Conservation (phyloP, 2,888 invertebrate genomes). For the Noctua fimbriata region DNA sequence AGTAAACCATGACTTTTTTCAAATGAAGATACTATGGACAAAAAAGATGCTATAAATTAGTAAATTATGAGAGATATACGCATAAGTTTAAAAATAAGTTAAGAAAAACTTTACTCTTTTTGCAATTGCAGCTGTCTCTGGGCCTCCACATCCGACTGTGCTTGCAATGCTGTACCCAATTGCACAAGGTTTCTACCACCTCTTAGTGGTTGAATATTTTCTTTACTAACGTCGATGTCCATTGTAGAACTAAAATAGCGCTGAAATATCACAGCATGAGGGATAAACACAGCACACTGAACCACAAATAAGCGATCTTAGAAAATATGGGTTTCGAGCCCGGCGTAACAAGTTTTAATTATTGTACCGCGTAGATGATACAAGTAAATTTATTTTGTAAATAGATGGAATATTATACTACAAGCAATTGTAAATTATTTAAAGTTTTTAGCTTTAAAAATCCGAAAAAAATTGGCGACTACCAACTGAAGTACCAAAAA, state of each 20-base stretch:
- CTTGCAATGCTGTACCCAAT: slow-evolving; percentile 94
- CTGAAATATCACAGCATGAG: slow-evolving; percentile 85
- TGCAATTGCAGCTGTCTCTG: slow-evolving; percentile 92
- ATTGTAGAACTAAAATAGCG: slow-evolving; percentile 87
- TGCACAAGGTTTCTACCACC: slow-evolving; percentile 95
- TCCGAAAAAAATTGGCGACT: slow-evolving; percentile 84
- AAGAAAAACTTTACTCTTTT: slow-evolving; percentile 91
- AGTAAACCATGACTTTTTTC: slow-evolving; percentile 1
- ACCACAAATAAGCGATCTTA: slow-evolving; percentile 81
- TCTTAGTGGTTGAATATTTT: slow-evolving; percentile 98
- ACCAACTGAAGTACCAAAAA: slow-evolving; percentile 87
- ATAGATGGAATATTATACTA: slow-evolving; percentile 61
- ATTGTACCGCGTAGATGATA: slow-evolving; percentile 62
- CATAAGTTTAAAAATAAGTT: slow-evolving; percentile 37
- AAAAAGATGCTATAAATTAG: slow-evolving; percentile 17
- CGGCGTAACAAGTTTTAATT: slow-evolving; percentile 60
- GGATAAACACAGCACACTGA: slow-evolving; percentile 84
- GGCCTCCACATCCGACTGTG: slow-evolving; percentile 93
- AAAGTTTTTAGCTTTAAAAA: slow-evolving; percentile 79
- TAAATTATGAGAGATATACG: slow-evolving; percentile 32
- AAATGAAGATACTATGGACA: not conserved
- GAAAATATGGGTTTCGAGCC: slow-evolving; percentile 70
- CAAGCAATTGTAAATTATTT: slow-evolving; percentile 65
- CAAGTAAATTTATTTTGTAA: slow-evolving; percentile 62
- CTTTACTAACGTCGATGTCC: slow-evolving; percentile 96